Base-by-base conservation (phyloP, 2,888 invertebrate species). In the Netelia melanura region DNA sequence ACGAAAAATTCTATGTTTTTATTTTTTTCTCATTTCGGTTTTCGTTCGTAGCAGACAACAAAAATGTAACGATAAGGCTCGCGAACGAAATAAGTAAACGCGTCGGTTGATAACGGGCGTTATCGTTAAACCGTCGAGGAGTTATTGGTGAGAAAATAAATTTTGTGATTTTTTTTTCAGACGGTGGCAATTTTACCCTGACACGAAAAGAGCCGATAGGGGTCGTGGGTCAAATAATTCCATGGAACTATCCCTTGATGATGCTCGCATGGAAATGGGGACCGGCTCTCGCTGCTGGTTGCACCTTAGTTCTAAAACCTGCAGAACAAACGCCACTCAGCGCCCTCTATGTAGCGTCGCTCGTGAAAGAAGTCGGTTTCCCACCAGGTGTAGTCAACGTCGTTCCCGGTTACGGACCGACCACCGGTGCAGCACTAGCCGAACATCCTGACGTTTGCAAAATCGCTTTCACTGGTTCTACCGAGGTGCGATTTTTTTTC, bases 231-330 rank as follows among this genome's bases (percentile, higher is more conserved):
- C 97, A 97, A 92, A 97, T 97, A 82, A 97, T 97, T 72, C 97
- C 97, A 21, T 97, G 97, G 97, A 97, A 97, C 93, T 97, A 97
- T 91, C 97, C 97, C 0, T 91, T 96, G 21, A 91, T 97, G 87
- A 98, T 98, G 98, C 94, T 97, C 89, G 95, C 96, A 10, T 98
- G 98, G 98, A 98, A 98, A 94, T 95, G 95, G 95, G 96, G 94
- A 0, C 96, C 96, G 1, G 96, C 96, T 0, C 89, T 96, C 67
- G 95, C 96, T 5, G 94, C 95, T 30, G 96, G 97, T 71, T 97
- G 97, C 92, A 97, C 97, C 0, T 94, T 97, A 54, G 95, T 98
- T 8, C 94, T 98, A 91, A 98, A 98, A 92, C 97, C 97, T 1
- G 96, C 98, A 0, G 98, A 98, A 91, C 97, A 98, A 93, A 98